These are phyloP conservation scores for Auanema freiburgensis DNA, from an alignment of 2,888 invertebrate species.

Conservation along the genomic window DNA sequence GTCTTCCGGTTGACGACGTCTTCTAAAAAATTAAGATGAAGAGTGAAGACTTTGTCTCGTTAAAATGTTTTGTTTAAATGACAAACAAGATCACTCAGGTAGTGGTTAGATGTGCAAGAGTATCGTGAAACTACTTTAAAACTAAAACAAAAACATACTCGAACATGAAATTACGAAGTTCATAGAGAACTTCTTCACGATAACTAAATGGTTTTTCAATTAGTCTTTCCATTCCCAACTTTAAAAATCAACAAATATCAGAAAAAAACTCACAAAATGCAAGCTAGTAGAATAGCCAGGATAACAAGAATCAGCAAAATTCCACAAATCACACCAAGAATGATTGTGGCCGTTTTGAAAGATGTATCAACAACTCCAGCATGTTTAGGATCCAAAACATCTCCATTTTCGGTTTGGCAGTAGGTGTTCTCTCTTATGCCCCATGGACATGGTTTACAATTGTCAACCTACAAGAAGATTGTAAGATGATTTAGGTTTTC, in stretches of 20 bases:
- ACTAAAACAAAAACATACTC: too few relatives aligned
- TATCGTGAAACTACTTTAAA: too few relatives aligned
- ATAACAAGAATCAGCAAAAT: constrained; percentile 32
- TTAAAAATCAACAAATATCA: too few relatives aligned
- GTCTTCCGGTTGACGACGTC: constrained; percentile 16
- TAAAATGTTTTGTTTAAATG: not conserved
- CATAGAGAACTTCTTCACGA: too few relatives aligned
- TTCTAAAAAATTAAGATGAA: constrained; percentile 16
- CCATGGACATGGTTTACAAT: constrained; percentile 60
- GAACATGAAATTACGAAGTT: too few relatives aligned
- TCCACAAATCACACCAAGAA: constrained; percentile 40
- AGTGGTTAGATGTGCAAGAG: too few relatives aligned
- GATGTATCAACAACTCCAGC: constrained; percentile 46
- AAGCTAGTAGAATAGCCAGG: constrained; percentile 8
- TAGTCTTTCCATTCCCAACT: too few relatives aligned
- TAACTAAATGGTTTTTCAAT: too few relatives aligned
- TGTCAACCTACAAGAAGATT: constrained; percentile 42
- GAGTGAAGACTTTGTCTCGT: not conserved
- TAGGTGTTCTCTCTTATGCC: constrained; percentile 52
- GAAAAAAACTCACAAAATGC: constrained; percentile 12
- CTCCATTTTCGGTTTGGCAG: constrained; percentile 50
- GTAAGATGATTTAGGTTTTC: not conserved
- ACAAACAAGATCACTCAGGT: too few relatives aligned
- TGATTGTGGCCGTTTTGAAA: constrained; percentile 50
- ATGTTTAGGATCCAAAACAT: constrained; percentile 34